Evolutionary conservation across 1,140 invertebrate genomes (phyloP).

Genomic region (Diprion similis): DNA sequence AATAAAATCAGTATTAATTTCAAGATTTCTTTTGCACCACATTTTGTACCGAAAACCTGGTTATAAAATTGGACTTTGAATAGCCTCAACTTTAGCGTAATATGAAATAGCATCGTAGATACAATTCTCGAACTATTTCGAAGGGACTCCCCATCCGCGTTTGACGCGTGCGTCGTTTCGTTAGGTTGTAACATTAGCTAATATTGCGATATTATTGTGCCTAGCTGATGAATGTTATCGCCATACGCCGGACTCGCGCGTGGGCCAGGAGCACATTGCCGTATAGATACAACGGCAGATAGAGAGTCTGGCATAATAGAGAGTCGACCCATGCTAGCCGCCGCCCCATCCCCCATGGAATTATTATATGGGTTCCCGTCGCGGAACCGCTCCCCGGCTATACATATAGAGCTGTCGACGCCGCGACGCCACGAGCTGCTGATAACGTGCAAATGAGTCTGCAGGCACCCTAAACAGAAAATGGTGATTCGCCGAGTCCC

Average conservation of each 20-base stretch:
- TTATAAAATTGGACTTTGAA: too few relatives aligned
- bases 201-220: constrained; percentile 53
- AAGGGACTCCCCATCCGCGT: background rate
- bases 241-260: constrained; percentile 34
- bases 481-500: background rate
- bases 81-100: too few relatives aligned
- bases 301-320: constrained; percentile 42
- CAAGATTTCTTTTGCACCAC: too few relatives aligned
- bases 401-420: background rate
- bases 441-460: constrained; percentile 3
- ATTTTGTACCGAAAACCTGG: too few relatives aligned
- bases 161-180: background rate
- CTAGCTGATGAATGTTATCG: constrained; percentile 49
- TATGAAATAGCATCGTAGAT: too few relatives aligned
- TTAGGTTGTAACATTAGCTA: constrained; percentile 36
- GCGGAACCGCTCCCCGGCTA: constrained; percentile 33
- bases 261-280: constrained; percentile 23
- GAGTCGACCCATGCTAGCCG: constrained; percentile 34
- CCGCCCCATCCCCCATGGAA: constrained; percentile 49
- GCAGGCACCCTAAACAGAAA: background rate
- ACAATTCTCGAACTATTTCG: too few relatives aligned
- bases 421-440: background rate
- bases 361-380: constrained; percentile 33
- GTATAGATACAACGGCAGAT: constrained; percentile 50
- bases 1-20: background rate